Conservation (phyloP, 2,113 vertebrate genomes). For the Urocitellus parryii region DNA sequence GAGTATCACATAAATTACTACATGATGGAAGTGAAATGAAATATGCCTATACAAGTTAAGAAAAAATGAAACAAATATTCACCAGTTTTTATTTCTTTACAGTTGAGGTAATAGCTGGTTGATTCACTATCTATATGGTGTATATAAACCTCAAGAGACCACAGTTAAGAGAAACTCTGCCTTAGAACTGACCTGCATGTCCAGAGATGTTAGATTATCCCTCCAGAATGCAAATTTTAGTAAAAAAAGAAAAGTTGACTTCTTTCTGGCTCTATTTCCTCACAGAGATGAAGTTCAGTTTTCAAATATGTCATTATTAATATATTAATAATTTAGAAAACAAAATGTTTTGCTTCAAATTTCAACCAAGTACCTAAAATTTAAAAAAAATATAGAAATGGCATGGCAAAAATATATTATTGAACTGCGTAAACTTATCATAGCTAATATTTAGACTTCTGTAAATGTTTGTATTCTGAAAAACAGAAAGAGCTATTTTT, state of each 20-base stretch:
- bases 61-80: not conserved
- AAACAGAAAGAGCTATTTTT: not conserved
- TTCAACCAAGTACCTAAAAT: not conserved
- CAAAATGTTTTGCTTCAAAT: not conserved
- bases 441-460: not conserved
- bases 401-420: not conserved
- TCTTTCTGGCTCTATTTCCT: not conserved
- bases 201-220: not conserved
- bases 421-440: not conserved
- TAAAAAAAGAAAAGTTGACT: not conserved
- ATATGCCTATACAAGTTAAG: not conserved
- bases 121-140: not conserved
- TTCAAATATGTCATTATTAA: not conserved
- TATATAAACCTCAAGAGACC: not conserved
- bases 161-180: not conserved
- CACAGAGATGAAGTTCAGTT: not conserved
- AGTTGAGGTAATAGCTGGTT: not conserved
- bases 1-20: not conserved
- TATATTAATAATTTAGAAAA: not conserved
- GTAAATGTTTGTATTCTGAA: not conserved
- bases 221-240: constrained; percentile 33
- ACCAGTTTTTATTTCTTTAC: not conserved
- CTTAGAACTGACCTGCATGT: not conserved
- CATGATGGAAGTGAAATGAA: constrained; percentile 16
- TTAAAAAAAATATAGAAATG: not conserved